These are phyloP conservation scores for Philopedon plagiatum DNA, from an alignment of 2,888 invertebrate species.

Conservation along the genomic window DNA sequence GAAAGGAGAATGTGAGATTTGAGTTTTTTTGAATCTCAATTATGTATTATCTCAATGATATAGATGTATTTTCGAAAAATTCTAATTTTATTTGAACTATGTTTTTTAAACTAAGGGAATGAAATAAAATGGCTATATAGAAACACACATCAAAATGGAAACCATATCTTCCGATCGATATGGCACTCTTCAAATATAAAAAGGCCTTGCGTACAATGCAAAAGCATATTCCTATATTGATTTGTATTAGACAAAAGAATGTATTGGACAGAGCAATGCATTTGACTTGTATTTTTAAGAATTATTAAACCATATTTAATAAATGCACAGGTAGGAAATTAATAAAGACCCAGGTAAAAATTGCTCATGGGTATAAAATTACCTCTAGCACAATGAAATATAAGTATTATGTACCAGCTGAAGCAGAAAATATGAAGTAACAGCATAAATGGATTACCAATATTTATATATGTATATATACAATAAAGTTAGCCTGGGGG, in stretches of 20 bases:
- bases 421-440: conserved; percentile 48
- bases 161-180: conserved; percentile 40
- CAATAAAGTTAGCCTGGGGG: conserved; percentile 31
- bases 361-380: conserved; percentile 40
- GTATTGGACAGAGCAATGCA: conserved; percentile 18
- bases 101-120: neutral
- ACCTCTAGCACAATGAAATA: conserved; percentile 36
- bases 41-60: too few species aligned
- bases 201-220: conserved; percentile 32
- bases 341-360: conserved; percentile 45
- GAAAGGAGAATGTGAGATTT: too few species aligned
- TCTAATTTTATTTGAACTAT: too few species aligned
- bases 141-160: neutral
- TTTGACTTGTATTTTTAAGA: conserved; percentile 8
- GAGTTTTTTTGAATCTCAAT: too few species aligned
- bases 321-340: conserved; percentile 33
- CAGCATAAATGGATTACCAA: conserved; percentile 29
- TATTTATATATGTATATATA: conserved; percentile 28
- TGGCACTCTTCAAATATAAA: conserved; percentile 13
- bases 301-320: conserved; percentile 43
- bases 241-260: conserved; percentile 38
- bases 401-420: conserved; percentile 35
- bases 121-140: conserved; percentile 23
- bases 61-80: too few species aligned
- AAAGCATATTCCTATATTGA: conserved; percentile 37